Conservation (phyloP, 2,888 invertebrate genomes). For the Melinaea menophilus region DNA sequence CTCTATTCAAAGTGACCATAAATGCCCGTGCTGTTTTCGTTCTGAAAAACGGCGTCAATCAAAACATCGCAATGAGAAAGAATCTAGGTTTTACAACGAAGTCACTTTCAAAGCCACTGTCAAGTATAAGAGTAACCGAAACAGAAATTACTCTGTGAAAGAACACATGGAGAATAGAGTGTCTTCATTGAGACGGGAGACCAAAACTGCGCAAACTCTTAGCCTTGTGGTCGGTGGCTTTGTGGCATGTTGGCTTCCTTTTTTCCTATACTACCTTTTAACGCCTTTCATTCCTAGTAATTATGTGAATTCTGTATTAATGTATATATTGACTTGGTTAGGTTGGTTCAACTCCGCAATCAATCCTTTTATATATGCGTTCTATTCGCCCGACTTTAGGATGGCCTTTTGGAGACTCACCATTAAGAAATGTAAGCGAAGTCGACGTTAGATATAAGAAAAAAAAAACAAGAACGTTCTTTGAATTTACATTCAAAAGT, state of each 20-base stretch:
- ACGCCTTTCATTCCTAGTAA: constrained; percentile 85
- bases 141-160: constrained; percentile 74
- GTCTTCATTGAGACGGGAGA: constrained; percentile 85
- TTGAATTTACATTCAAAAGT: too few species aligned
- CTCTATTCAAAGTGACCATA: constrained; percentile 57
- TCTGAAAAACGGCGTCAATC: constrained; percentile 54
- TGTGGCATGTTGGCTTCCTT: constrained; percentile 92
- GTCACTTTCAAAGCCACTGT: constrained; percentile 67
- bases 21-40: constrained; percentile 67
- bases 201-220: constrained; percentile 91
- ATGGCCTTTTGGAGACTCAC: constrained; percentile 92
- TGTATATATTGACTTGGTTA: constrained; percentile 89
- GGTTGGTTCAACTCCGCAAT: constrained; percentile 95
- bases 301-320: constrained; percentile 80
- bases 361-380: constrained; percentile 94
- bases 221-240: constrained; percentile 93
- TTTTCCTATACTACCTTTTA: constrained; percentile 88
- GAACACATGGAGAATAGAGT: constrained; percentile 79
- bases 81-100: constrained; percentile 61
- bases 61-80: constrained; percentile 55
- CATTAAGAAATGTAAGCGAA: constrained; percentile 80
- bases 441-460: constrained; percentile 26
- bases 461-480: not conserved
- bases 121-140: constrained; percentile 63
- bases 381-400: constrained; percentile 92